Evolutionary conservation across 2,888 invertebrate genomes (phyloP).

Genomic region (Orthonychiurus folsomi): DNA sequence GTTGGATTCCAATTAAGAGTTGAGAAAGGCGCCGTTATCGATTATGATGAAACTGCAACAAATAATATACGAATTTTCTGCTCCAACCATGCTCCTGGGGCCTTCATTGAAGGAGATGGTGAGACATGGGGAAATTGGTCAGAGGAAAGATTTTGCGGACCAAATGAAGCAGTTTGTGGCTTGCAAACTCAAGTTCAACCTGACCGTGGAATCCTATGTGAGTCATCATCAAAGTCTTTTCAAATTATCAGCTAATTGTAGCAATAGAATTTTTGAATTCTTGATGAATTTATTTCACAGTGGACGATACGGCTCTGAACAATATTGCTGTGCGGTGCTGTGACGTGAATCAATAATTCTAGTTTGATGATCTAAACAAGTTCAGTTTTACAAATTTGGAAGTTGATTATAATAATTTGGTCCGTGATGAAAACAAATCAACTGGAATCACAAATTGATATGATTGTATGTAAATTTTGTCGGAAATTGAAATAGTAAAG

Average conservation of each 20-base stretch:
- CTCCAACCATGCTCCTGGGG: conserved; percentile 7
- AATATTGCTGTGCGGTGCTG: conserved; percentile 26
- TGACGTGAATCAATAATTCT: too few species aligned
- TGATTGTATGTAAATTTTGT: too few species aligned
- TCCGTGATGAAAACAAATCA: too few species aligned
- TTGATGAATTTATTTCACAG: background rate
- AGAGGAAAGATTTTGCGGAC: conserved; percentile 12
- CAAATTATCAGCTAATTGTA: background rate
- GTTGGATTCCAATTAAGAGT: conserved; percentile 14
- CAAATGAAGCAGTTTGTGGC: conserved; percentile 20
- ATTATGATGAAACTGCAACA: conserved; percentile 16
- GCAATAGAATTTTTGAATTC: background rate
- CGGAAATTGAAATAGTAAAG: too few species aligned
- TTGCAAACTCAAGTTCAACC: conserved; percentile 30
- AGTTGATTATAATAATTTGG: too few species aligned
- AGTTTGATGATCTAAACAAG: too few species aligned
- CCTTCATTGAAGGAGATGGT: conserved; percentile 26
- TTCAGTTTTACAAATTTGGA: too few species aligned
- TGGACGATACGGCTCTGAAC: conserved; percentile 28
- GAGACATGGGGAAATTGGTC: conserved; percentile 19
- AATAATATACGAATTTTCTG: conserved; percentile 18
- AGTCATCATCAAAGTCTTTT: background rate
- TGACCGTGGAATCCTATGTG: conserved; percentile 10
- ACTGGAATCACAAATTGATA: too few species aligned
- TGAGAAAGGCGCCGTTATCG: background rate